Evolutionary conservation across 1,140 invertebrate species (phyloP).

Genomic region (Proctacanthus coquilletti): DNA sequence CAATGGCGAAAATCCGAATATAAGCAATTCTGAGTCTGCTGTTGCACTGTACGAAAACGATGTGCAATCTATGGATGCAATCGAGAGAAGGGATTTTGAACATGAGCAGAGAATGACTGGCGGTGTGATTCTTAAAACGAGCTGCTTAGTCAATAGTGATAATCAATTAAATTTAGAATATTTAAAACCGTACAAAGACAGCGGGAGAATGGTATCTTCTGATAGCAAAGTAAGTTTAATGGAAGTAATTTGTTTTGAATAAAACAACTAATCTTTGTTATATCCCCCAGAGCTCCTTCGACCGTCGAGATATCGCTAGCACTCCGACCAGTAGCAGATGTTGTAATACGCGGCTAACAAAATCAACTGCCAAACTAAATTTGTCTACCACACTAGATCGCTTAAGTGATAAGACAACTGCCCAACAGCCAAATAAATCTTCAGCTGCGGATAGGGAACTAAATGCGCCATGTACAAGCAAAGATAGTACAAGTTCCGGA

Average conservation of each 20-base stretch:
- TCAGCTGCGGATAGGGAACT: too few relatives aligned
- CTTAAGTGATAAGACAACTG: conserved; percentile 1
- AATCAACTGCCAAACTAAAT: conserved; percentile 29
- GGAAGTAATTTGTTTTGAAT: too few relatives aligned
- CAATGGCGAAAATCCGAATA: conserved; percentile 4
- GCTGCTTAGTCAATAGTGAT: conserved; percentile 16
- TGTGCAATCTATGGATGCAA: conserved; percentile 21
- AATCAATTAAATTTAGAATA: conserved; percentile 18
- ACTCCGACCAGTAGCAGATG: conserved; percentile 26
- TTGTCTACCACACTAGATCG: conserved; percentile 16
- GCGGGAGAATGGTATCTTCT: conserved; percentile 19
- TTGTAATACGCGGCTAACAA: conserved; percentile 22
- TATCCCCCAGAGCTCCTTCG: too few relatives aligned
- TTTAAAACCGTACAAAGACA: conserved; percentile 12
- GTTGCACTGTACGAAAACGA: conserved; percentile 16
- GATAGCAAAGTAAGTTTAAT: conserved; percentile 22
- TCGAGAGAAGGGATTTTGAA: conserved; percentile 27
- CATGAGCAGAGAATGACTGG: conserved; percentile 24
- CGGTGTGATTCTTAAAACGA: conserved; percentile 20
- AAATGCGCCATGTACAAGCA: neutral
- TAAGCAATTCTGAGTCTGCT: neutral
- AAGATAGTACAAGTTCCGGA: neutral
- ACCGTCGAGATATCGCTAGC: too few relatives aligned
- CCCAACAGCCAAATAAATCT: too few relatives aligned
- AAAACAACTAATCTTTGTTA: too few relatives aligned